Evolutionary conservation across 2,888 invertebrate genomes (phyloP).

Genomic region (Ophonus ardosiacus): DNA sequence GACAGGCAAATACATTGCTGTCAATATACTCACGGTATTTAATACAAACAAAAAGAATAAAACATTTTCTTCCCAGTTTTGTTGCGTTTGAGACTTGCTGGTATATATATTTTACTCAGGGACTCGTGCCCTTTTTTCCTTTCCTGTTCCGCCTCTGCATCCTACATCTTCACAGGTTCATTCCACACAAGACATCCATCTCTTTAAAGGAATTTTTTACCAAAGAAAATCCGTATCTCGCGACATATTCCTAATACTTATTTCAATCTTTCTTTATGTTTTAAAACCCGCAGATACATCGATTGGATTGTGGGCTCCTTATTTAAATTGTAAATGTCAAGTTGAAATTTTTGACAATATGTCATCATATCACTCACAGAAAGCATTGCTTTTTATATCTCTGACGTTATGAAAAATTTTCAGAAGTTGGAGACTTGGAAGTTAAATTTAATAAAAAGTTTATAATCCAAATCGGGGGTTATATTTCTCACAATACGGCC

Average conservation of each 20-base stretch:
- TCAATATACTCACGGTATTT: no score
- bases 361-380: constrained; percentile 14
- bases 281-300: not conserved
- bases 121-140: not conserved
- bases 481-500: constrained; percentile 54
- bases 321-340: constrained; percentile 21
- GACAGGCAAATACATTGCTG: no score
- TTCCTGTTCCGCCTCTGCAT: constrained; percentile 24
- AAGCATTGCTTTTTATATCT: constrained; percentile 36
- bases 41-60: not conserved
- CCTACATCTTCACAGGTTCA: constrained; percentile 53
- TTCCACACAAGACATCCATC: constrained; percentile 27
- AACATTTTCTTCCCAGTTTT: not conserved
- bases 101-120: not conserved
- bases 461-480: constrained; percentile 59
- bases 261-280: constrained; percentile 27
- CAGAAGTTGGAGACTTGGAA: constrained; percentile 42
- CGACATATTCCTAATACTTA: constrained; percentile 26
- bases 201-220: constrained; percentile 3
- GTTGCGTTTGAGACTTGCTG: not conserved
- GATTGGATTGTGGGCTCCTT: not conserved
- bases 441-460: constrained; percentile 63
- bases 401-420: constrained; percentile 50
- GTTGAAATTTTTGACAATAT: constrained; percentile 17
- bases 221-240: not conserved